phyloP scores from a whole-genome alignment of 1,140 invertebrate genomes.

The Panagrolaimus sp. region DNA sequence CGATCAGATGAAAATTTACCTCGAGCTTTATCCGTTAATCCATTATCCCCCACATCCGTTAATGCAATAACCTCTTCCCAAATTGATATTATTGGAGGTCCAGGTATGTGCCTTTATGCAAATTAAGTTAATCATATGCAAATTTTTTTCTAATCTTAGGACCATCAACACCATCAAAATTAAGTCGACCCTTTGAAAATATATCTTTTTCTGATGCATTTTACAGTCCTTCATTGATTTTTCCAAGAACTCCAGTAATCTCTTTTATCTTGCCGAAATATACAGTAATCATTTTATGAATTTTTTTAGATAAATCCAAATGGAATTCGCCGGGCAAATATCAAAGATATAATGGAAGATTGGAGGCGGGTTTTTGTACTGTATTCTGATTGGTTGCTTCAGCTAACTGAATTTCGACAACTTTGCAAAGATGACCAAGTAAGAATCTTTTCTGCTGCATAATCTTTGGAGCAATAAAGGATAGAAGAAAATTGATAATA shows the following conservation, averaged over 20 bases:
- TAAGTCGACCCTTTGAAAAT: not conserved
- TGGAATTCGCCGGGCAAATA: not conserved
- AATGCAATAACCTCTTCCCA: too few species aligned
- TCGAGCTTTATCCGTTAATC: too few species aligned
- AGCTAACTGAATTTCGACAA: not conserved
- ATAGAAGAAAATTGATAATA: too few species aligned
- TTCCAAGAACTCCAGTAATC: not conserved
- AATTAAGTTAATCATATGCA: too few species aligned
- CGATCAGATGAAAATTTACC: too few species aligned
- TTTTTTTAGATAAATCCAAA: constrained; percentile 2
- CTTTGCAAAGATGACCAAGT: constrained; percentile 3
- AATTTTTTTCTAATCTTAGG: too few species aligned
- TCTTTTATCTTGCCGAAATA: not conserved
- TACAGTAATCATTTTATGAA: not conserved
- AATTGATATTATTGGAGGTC: too few species aligned
- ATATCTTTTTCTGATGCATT: not conserved
- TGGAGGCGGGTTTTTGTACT: not conserved
- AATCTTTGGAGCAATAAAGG: too few species aligned
- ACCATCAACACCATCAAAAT: too few species aligned
- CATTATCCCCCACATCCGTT: too few species aligned
- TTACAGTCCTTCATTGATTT: not conserved
- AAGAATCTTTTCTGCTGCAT: not conserved
- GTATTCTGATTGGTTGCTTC: not conserved
- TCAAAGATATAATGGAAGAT: not conserved
- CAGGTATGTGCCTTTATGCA: too few species aligned